Base-by-base conservation (phyloP, 2,888 invertebrate genomes). In the Autographa gamma region DNA sequence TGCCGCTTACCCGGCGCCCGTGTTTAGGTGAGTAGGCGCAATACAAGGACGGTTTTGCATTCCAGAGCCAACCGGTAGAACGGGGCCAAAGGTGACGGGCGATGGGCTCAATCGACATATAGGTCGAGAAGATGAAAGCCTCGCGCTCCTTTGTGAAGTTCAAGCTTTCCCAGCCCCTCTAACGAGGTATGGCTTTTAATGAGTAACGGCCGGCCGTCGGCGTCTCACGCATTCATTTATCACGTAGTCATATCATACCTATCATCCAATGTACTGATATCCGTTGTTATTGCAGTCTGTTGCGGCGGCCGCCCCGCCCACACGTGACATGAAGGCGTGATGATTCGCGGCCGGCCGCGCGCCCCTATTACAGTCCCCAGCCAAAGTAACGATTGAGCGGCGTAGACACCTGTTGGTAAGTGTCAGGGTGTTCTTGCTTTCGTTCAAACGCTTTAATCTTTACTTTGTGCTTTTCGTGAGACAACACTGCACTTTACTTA, bases 151-250 rank as follows among this genome's bases (percentile, higher is more conserved):
- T 85, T 98, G 98, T 91, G 97, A 97, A 85, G 97, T 97, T 79
- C 98, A 98, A 96, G 97, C 97, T 67, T 98, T 96, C 91, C 98
- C 98, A 78, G 97, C 97, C 88, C 98, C 98, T 76, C 92, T 96
- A 63, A 97, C 97, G 96, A 98, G 98, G 98, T 98, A 97, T 94
- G 90, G 85, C 84, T 83, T 82, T 77, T 77, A 70, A 70, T 74
- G 74, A 66, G 66, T 84, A 77, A 82, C 86, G 91, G 92, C 88
- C 90, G 93, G 92, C 93, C 91, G 93, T 81, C 86, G 88, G 89
- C 90, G 89, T 90, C 89, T 92, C 94, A 93, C 95, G 95, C 95
- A 91, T 92, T 95, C 95, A 95, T 94, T 87, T 85, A 89, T 93
- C 95, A 94, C 93, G 91, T 93, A 93, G 92, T 85, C 89, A 89